Evolutionary conservation across 2,113 vertebrate genomes (phyloP).

Genomic region (Hippocampus zosterae): DNA sequence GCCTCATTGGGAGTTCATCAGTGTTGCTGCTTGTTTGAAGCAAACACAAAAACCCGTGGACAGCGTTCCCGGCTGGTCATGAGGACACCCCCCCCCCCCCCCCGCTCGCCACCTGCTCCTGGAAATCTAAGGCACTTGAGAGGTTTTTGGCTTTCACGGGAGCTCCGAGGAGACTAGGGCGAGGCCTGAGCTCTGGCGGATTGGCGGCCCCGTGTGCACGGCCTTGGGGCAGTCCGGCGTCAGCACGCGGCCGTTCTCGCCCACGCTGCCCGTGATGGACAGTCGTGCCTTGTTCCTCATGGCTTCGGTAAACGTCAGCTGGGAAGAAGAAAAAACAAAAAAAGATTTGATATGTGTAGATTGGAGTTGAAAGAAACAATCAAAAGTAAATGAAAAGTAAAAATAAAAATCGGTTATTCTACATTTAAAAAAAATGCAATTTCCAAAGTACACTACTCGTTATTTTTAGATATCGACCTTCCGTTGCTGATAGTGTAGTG

Average conservation of each 20-base stretch:
- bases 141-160: slow-evolving; percentile 98
- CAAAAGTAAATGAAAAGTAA: too few species aligned
- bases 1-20: background rate
- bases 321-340: slow-evolving; percentile 29
- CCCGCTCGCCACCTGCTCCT: slow-evolving; percentile 35
- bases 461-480: too few species aligned
- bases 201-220: slow-evolving; percentile 86
- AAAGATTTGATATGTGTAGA: slow-evolving; percentile 11
- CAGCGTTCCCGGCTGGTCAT: background rate
- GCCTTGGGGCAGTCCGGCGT: slow-evolving; percentile 98
- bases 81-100: background rate
- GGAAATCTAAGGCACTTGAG: slow-evolving; percentile 91
- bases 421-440: too few species aligned
- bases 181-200: slow-evolving; percentile 95
- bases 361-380: slow-evolving; percentile 21
- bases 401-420: too few species aligned
- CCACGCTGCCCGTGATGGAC: slow-evolving; percentile 97
- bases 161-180: slow-evolving; percentile 97
- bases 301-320: slow-evolving; percentile 99
- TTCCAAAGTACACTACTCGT: too few species aligned
- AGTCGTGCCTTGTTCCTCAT: slow-evolving; percentile 99
- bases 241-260: slow-evolving; percentile 94
- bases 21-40: background rate
- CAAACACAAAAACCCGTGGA: background rate
- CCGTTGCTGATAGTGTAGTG: too few species aligned